Conservation (phyloP, 2,113 vertebrate species). For the Malurus alboscapulatus region DNA sequence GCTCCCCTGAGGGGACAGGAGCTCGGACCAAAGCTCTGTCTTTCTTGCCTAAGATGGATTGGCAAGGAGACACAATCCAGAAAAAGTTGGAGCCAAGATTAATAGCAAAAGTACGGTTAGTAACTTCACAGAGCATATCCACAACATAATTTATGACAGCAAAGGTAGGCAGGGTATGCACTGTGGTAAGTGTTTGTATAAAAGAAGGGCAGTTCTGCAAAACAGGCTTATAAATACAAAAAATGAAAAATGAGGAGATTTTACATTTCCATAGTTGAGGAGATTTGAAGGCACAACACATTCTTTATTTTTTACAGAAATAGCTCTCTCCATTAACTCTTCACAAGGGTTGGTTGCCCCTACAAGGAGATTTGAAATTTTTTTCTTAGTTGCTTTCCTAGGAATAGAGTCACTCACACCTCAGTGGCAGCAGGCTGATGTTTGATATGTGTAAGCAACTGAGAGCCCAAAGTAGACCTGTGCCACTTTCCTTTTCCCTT, state of each 20-base stretch:
- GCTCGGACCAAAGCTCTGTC: not conserved
- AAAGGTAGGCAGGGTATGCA: not conserved
- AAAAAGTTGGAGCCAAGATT: not conserved
- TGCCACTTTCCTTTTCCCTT: not conserved
- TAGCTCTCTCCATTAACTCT: constrained; percentile 11
- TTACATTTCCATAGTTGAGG: constrained; percentile 6
- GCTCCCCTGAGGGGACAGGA: not conserved
- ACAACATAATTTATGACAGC: not conserved
- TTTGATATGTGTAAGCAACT: not conserved
- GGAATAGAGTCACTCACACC: not conserved
- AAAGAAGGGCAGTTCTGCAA: not conserved
- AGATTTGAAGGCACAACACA: not conserved
- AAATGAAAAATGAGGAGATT: not conserved
- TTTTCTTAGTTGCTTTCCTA: not conserved
- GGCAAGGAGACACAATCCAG: not conserved
- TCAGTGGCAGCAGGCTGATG: not conserved
- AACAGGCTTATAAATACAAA: not conserved
- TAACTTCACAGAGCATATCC: not conserved
- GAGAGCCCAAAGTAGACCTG: not conserved
- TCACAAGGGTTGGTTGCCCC: not conserved
- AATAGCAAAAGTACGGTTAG: not conserved
- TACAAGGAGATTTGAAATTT: not conserved
- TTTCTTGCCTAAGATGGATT: constrained; percentile 7
- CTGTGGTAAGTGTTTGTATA: not conserved
- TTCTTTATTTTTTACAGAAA: not conserved